Evolutionary conservation across 2,888 invertebrate genomes (phyloP).

Genomic region (Tinea pellionella): DNA sequence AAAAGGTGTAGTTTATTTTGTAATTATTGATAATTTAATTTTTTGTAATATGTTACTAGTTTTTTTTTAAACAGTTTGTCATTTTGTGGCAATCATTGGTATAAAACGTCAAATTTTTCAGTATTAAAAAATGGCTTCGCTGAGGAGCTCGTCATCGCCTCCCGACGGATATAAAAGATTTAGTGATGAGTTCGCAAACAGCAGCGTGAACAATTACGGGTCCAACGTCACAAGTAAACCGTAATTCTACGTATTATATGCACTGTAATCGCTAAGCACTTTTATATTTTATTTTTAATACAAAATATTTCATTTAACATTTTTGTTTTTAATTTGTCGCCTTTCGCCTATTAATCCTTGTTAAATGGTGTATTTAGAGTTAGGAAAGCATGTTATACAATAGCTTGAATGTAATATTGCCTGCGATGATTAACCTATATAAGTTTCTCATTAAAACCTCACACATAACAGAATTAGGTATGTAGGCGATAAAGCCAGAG

Average conservation of each 20-base stretch:
- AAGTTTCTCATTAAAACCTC: neutral
- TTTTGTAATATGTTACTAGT: too few species aligned
- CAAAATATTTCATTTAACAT: conserved; percentile 50
- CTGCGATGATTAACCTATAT: neutral
- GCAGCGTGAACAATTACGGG: conserved; percentile 72
- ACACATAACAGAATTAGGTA: neutral
- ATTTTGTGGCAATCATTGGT: too few species aligned
- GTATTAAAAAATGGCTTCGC: conserved; percentile 64
- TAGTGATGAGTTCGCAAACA: conserved; percentile 70
- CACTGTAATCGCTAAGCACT: conserved; percentile 42
- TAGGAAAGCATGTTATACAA: neutral
- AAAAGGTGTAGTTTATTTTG: too few species aligned
- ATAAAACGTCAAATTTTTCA: conserved; percentile 23
- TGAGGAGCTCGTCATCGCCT: conserved; percentile 68
- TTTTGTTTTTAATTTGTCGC: conserved; percentile 49
- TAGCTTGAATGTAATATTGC: neutral
- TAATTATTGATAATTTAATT: too few species aligned
- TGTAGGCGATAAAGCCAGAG: neutral
- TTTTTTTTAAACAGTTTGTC: too few species aligned
- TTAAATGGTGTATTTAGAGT: neutral
- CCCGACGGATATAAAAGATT: conserved; percentile 75
- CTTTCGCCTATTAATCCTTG: conserved; percentile 6
- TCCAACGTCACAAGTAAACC: conserved; percentile 72
- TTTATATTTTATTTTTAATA: conserved; percentile 49
- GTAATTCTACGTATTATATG: conserved; percentile 49